Evolutionary conservation across 2,797 vertebrate genomes (phyloP), one percentile per base, ranked within the genome.

Genomic region (Erithacus rubecula): DNA sequence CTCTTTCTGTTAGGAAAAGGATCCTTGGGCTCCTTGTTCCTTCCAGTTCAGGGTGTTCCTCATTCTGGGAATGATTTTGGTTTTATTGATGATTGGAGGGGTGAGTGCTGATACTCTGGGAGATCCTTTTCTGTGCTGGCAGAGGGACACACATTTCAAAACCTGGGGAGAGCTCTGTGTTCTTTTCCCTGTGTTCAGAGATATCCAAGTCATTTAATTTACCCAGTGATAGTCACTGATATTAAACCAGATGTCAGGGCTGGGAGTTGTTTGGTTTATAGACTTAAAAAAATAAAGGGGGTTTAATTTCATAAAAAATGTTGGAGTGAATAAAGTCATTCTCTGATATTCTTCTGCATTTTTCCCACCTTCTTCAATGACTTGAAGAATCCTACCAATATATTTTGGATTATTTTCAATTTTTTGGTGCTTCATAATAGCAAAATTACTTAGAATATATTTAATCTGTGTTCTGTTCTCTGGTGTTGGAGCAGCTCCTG

Each of bases 131-230:
- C 34, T 3, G 3, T 32, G 32, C 56, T 52, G 21, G 41, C 27
- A 4, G 12, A 1, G 11, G 5, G 3, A 11, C 5, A 3, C 3
- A 15, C 5, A 0, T 32, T 32, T 12, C 6, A 19, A 59, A 44
- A 12, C 32, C 29, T 24, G 60, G 41, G 36, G 7, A 26, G 37
- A 17, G 29, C 19, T 27, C 6, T 3, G 1, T 20, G 26, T 36
- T 23, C 34, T 46, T 56, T 36, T 27, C 24, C 55, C 41, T 39
- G 26, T 20, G 37, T 22, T 77, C 23, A 68, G 41, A 52, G 41
- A 3, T 5, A 3, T 6, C 32, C 26, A 6, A 72, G 15, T 19
- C 22, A 17, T 3, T 32, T 36, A 2, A 18, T 47, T 59, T 30
- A 62, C 58, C 47, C 1, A 5, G 0, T 47, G 20, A 4, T 1